Evolutionary conservation across 2,113 vertebrate genomes (phyloP), one percentile per base, ranked within the genome.

Genomic region (Climacteris rufus): DNA sequence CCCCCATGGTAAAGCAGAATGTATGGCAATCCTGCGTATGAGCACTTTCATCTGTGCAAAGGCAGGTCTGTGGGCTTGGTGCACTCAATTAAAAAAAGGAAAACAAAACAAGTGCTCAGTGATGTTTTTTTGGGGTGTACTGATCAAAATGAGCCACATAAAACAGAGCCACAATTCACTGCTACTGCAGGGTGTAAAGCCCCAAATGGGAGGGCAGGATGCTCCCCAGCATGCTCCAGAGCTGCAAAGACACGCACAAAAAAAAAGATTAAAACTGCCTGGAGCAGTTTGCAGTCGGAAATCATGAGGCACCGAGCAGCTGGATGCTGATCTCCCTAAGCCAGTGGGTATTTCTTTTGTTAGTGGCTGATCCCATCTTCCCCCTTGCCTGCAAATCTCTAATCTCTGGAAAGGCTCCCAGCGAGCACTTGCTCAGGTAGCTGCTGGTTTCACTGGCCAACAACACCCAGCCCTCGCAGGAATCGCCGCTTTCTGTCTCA

Each of bases 321-420:
- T 94, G 86, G 94, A 92, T 89, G 90, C 94, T 45, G 91, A 96
- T 93, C 84, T 89, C 86, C 80, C 66, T 89, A 91, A 93, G 79
- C 93, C 20, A 0, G 23, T 42, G 76, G 86, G 40, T 80, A 89
- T 93, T 90, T 91, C 95, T 91, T 97, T 96, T 93, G 85, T 91
- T 91, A 44, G 79, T 8, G 71, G 45, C 82, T 90, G 85, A 93
- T 84, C 79, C 78, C 52, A 64, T 74, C 83, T 79, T 66, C 63
- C 56, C 70, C 56, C 42, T 59, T 27, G 63, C 56, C 64, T 64
- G 69, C 24, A 64, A 83, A 94, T 19, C 49, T 87, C 81, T 78
- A 44, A 60, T 47, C 77, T 61, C 78, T 40, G 17, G 19, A n/a
- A 72, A 82, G 65, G 63, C 47, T 78, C 74, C 15, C 9, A 63